These are phyloP conservation scores for Parasteatoda lunata DNA, from an alignment of 2,888 invertebrate genomes.

Conservation along the genomic window DNA sequence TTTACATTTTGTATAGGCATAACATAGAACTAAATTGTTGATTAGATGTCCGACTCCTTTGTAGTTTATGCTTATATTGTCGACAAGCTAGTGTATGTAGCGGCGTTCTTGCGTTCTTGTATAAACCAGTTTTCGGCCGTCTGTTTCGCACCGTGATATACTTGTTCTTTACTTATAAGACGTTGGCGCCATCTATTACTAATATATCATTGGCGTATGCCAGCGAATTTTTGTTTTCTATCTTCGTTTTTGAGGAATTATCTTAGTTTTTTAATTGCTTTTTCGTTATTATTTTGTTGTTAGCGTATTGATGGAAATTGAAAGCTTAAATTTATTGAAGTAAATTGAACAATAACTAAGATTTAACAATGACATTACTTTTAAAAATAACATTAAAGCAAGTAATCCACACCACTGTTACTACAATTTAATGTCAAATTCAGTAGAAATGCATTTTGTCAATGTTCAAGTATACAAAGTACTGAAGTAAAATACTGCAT, in stretches of 20 bases:
- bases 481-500: neutral
- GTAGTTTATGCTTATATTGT: neutral
- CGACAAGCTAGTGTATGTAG: neutral
- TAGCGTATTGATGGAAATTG: neutral
- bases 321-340: constrained; percentile 5
- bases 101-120: neutral
- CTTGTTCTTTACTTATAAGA: neutral
- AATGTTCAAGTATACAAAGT: neutral
- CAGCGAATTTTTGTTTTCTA: neutral
- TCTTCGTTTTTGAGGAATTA: neutral
- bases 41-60: constrained; percentile 12
- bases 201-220: neutral
- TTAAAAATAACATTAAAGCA: neutral
- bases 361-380: no score
- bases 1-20: neutral
- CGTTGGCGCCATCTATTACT: neutral
- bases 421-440: neutral
- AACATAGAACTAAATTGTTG: constrained; percentile 15
- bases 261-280: constrained; percentile 21
- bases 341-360: no score
- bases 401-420: neutral
- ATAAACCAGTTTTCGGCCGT: constrained; percentile 2
- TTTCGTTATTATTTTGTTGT: constrained; percentile 34
- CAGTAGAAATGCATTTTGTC: neutral
- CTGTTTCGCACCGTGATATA: neutral